Percentiles rank a stretch among this genome's conserved stretches.
These are phyloP conservation scores for Luehdorfia chinensis DNA, from an alignment of 1,140 invertebrate species.

Conservation along the genomic window DNA sequence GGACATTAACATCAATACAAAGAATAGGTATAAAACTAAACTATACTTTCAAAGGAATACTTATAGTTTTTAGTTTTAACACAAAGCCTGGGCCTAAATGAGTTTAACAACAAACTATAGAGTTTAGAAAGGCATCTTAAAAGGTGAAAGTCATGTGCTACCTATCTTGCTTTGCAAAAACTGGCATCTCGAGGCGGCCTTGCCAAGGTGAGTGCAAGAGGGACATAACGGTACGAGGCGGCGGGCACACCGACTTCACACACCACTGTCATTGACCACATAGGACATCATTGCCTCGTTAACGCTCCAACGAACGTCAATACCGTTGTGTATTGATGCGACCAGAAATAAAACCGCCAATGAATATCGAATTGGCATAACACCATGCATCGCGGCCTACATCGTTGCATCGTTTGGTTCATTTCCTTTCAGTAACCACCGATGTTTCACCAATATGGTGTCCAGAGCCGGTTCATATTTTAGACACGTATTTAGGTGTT, in stretches of 20 bases:
- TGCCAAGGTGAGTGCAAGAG: constrained; percentile 74
- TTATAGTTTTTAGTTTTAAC: constrained; percentile 14
- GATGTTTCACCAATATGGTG: constrained; percentile 52
- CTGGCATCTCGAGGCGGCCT: constrained; percentile 70
- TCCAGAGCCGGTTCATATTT: constrained; percentile 46
- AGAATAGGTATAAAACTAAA: not conserved
- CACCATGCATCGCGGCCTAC: too few relatives aligned
- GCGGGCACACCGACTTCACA: constrained; percentile 34
- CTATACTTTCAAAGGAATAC: not conserved
- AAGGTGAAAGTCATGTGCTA: constrained; percentile 73
- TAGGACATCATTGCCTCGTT: constrained; percentile 26
- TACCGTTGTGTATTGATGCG: constrained; percentile 22
- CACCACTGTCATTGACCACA: constrained; percentile 22
- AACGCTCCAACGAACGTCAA: constrained; percentile 26
- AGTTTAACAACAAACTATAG: constrained; percentile 35
- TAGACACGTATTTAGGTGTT: constrained; percentile 46
- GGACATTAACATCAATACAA: not conserved
- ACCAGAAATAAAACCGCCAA: constrained; percentile 30
- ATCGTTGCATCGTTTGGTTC: constrained; percentile 61
- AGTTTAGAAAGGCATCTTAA: constrained; percentile 71
- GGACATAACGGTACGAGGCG: constrained; percentile 66
- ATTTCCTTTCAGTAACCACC: constrained; percentile 59
- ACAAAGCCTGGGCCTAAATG: constrained; percentile 7
- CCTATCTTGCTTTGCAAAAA: constrained; percentile 70
- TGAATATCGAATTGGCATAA: constrained; percentile 22